phyloP scores from a whole-genome alignment of 2,113 vertebrate species.

The Strix aluco region DNA sequence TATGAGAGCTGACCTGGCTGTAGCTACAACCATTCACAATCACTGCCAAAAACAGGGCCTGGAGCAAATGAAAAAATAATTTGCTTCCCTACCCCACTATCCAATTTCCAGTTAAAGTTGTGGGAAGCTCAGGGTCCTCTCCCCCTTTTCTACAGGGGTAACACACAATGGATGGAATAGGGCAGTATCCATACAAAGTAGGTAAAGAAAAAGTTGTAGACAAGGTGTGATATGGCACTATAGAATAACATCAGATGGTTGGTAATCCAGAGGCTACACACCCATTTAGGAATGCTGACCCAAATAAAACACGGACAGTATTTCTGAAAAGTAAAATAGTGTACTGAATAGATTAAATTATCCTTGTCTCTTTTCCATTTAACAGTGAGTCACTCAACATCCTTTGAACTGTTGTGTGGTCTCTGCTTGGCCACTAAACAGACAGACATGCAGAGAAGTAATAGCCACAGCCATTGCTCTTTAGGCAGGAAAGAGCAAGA shows the following conservation, averaged over 20 bases:
- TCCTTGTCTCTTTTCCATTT: neutral
- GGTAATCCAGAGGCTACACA: neutral
- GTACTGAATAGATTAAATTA: neutral
- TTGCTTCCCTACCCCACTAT: neutral
- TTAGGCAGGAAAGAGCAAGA: neutral
- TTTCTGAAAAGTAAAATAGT: neutral
- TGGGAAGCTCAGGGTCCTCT: neutral
- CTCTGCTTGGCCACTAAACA: neutral
- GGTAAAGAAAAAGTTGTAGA: neutral
- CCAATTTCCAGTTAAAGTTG: neutral
- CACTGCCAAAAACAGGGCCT: neutral
- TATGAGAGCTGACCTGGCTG: neutral
- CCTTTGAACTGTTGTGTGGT: neutral
- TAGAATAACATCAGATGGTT: neutral
- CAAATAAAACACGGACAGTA: neutral
- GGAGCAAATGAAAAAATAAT: neutral
- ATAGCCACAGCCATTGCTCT: neutral
- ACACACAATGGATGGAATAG: neutral
- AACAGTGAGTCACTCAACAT: neutral
- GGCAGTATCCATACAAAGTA: neutral
- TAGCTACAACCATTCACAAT: neutral
- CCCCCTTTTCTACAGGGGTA: neutral
- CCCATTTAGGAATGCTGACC: neutral
- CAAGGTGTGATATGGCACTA: neutral
- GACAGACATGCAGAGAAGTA: neutral